Evolutionary conservation across 2,888 invertebrate genomes (phyloP), one percentile per base, ranked within the genome.

Genomic region (Rhingia campestris): DNA sequence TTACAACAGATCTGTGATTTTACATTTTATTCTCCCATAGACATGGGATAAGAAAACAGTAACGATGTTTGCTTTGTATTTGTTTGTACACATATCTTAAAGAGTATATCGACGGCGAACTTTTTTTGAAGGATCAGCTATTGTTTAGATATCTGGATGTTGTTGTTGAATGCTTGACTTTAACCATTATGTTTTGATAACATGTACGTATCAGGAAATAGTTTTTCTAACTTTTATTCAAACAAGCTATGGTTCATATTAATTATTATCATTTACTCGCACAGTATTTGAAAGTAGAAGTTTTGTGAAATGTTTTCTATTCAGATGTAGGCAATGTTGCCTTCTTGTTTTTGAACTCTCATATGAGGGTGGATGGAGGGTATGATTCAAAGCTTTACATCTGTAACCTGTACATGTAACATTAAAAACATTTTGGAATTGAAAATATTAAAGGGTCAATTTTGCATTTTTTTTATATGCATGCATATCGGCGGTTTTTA

Each of bases 91-190:
- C 51, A 43, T 59, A 63, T 61, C 72, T 72, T 61, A 53, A 22
- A 22, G 2, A 59, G 58, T 49, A 37, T 58, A 30, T 64, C 39
- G 10, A 59, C 9, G 51, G 12, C 37, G 37, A 75, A 66, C 14
- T 75, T 59, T 75, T 22, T 66, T 12, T 12, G 49, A 43, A 58
- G 51, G 41, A 35, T 35, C 51, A 37, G 59, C 51, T 67, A 51
- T 75, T 67, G 66, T 75, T 75, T 75, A 41, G 51, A 30, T 59
- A 75, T 66, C 51, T 58, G 41, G 45, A 59, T 67, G 37, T 37
- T 75, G 58, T 67, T 75, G 22, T 59, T 75, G 66, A 67, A 59
- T 53, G 66, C 59, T 51, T 30, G 47, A 41, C 66, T 14, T 30
- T 22, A 64, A 35, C 22, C 56, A 47, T 43, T 10, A 67, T 59